These are phyloP conservation scores for Patella pellucida DNA, from an alignment of 2,888 invertebrate genomes.

Conservation along the genomic window DNA sequence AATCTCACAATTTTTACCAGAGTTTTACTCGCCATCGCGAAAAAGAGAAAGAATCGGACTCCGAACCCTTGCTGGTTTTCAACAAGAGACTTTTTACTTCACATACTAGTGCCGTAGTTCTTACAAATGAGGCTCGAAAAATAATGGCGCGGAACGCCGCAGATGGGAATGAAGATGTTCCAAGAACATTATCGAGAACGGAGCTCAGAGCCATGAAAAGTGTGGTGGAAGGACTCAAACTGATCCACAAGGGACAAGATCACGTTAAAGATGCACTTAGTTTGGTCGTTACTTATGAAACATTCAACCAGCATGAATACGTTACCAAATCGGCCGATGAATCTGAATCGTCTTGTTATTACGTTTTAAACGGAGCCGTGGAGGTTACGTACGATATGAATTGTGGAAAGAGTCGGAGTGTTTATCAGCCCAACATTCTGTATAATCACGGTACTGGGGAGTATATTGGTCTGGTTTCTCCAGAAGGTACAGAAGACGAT, in stretches of 20 bases:
- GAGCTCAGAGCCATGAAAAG: conserved; percentile 51
- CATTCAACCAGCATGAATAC: conserved; percentile 48
- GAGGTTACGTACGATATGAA: conserved; percentile 59
- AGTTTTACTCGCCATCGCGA: conserved; percentile 35
- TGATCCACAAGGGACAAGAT: conserved; percentile 56
- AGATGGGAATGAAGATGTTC: conserved; percentile 28
- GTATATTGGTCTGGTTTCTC: conserved; percentile 57
- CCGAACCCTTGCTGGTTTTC: conserved; percentile 50
- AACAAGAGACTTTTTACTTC: conserved; percentile 59
- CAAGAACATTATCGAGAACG: conserved; percentile 40
- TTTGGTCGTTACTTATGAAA: conserved; percentile 51
- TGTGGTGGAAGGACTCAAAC: conserved; percentile 54
- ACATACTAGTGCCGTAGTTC: conserved; percentile 48
- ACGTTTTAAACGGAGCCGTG: conserved; percentile 55
- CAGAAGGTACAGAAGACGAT: conserved; percentile 54
- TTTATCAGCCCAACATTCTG: conserved; percentile 61
- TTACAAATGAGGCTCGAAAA: conserved; percentile 52
- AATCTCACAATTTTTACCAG: conserved; percentile 46
- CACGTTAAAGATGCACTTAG: conserved; percentile 58
- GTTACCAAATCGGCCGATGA: conserved; percentile 52
- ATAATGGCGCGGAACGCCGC: conserved; percentile 49
- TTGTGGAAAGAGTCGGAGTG: conserved; percentile 44
- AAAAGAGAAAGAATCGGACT: conserved; percentile 36
- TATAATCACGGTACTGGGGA: conserved; percentile 62
- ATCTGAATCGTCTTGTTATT: conserved; percentile 53